Evolutionary conservation across 2,797 vertebrate species (phyloP), one percentile per base, ranked within the genome.

Genomic region (Nasua narica): DNA sequence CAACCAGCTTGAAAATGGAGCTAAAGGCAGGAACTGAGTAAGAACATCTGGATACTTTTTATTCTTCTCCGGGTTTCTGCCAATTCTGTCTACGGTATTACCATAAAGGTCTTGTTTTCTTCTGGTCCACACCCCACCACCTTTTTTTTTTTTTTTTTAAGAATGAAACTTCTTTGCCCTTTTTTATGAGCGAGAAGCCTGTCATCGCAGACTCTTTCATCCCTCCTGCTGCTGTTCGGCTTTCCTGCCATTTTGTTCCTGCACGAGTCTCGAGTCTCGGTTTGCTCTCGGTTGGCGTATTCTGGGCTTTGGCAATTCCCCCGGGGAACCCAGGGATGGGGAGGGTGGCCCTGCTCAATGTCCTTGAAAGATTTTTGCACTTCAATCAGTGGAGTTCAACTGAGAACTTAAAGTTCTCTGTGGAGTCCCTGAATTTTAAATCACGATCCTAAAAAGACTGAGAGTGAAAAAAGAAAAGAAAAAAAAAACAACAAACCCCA

Each of bases 71-170:
- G 77, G 98, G 82, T 96, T 90, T 93, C 81, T 96, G 86, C 94
- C 96, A 98, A 15, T 92, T 97, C 89, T 91, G 76, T 78, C 62
- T 65, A 92, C 96, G 95, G 3, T 95, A 96, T 97, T 98, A 98
- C 97, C 96, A 98, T 94, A 72, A 96, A 91, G 95, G 56, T 91
- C 32, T 1, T 94, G 70, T 83, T 97, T 98, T 89, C 67, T 48
- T 94, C 56, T 27, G 56, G 11, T 16, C 11, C 25, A 6, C 94
- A 84, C 87, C 40, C 95, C 97, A 91, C 8, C 54, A 10, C 21
- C 54, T 48, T 48, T 48, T 48, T 46, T 46, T 7, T 46, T 7
- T 81, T 79, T 97, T 97, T 96, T 85, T 21, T 2, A 67, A 67
- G 65, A 67, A 67, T 37, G n/a, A 86, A 95, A n/a, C 29, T 56